Evolutionary conservation across 2,888 invertebrate genomes (phyloP), one percentile per base, ranked within the genome.

Genomic region (Synergus laeviventris): DNA sequence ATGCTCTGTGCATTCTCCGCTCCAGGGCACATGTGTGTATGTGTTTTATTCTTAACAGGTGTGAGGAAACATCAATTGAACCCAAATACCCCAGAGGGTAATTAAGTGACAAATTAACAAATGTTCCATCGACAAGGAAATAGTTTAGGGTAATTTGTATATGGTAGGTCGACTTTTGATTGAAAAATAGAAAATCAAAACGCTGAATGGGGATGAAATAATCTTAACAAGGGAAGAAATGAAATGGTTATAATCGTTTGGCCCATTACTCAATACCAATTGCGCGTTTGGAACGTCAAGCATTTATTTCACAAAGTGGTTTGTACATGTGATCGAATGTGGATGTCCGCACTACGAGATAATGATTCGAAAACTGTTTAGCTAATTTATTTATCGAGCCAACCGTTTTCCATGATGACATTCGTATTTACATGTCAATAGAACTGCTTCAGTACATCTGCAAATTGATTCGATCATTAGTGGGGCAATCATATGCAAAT

Each of bases 51-150:
- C 66, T 45, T 66, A 45, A 66, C 24, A 24, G 16, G 45, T 31
- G 42, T 31, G 14, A 24, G 42, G 16, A 21, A 14, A 39, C 42
- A 66, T 45, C 66, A 16, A 66, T 66, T 66, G 24, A 45, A 66
- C 42, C 24, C 24, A 31, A 66, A 66, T 16, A 5, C 49, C 24
- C 70, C 12, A 4, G 70, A 31, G 49, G 16, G 45, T 18, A 31
- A 49, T 70, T 70, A 31, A 45, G 42, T 66, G 66, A 66, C 45
- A 66, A 45, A 45, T 66, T 24, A 24, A 66, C 66, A 45, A 66
- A 45, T 45, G 66, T 45, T 45, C 12, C 7, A 66, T 66, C 14
- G 14, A 45, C 38, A n/a, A 18, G 38, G 21, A 42, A 64, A 64
- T 64, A 1, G 5, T 21, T 38, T 21, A 18, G 14, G 18, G 38